A percentile compares a stretch with the other conserved stretches of the same genome.
Evolutionary conservation across 2,888 invertebrate genomes (phyloP).

Genomic region (Microctonus brassicae): DNA sequence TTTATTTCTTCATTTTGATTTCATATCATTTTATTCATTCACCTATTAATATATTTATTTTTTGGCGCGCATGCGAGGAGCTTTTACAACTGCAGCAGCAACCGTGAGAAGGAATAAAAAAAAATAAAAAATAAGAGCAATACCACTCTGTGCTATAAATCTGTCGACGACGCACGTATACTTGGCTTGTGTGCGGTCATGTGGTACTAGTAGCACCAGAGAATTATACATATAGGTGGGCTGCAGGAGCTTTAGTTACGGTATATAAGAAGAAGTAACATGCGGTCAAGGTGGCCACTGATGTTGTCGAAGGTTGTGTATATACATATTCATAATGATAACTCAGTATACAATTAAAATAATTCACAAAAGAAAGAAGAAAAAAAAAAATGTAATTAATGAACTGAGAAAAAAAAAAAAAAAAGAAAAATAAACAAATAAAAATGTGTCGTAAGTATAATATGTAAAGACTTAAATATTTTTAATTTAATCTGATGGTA

Average conservation of each 20-base stretch:
- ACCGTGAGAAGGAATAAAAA: conserved; percentile 16
- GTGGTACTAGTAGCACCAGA: conserved; percentile 20
- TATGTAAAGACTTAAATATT: conserved; percentile 29
- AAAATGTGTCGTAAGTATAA: not conserved
- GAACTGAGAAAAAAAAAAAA: not conserved
- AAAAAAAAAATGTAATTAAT: not conserved
- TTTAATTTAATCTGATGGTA: not conserved
- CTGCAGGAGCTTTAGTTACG: conserved; percentile 38
- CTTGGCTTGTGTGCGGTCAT: conserved; percentile 5
- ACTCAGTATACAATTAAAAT: not conserved
- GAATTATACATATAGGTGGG: conserved; percentile 1
- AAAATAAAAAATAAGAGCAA: conserved; percentile 28
- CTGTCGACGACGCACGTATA: conserved; percentile 37
- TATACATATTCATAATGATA: not conserved
- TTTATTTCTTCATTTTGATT: too few species aligned
- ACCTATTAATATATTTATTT: not conserved
- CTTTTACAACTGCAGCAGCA: conserved; percentile 16
- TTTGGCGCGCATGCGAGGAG: not conserved
- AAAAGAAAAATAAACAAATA: not conserved
- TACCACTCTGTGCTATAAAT: conserved; percentile 39
- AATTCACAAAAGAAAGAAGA: not conserved
- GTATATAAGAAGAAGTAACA: conserved; percentile 34
- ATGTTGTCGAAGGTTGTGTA: conserved; percentile 41
- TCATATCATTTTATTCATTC: not conserved
- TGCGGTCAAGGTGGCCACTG: conserved; percentile 46